A percentile compares a stretch with the other conserved stretches of the same genome.
These are phyloP conservation scores for Nephila pilipes DNA, from an alignment of 1,140 invertebrate genomes.

Conservation along the genomic window DNA sequence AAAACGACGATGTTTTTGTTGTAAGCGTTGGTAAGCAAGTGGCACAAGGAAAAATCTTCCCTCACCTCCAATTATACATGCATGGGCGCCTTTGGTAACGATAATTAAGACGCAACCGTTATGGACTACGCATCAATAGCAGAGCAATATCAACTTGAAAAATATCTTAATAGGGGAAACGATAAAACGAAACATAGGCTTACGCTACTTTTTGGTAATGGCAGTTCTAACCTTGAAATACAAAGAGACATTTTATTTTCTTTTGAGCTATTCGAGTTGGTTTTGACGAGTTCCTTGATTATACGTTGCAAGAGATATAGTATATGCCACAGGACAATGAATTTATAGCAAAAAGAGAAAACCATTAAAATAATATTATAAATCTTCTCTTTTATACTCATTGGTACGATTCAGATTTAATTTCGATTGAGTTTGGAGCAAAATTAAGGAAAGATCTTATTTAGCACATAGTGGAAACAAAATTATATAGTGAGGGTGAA, in stretches of 20 bases:
- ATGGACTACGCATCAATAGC: neutral
- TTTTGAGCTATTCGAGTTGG: neutral
- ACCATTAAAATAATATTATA: no score
- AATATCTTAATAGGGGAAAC: neutral
- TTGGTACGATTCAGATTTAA: no score
- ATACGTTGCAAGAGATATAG: no score
- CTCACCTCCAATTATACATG: neutral
- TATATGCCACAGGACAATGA: no score
- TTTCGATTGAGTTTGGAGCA: no score
- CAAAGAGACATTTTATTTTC: neutral
- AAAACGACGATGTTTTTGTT: neutral
- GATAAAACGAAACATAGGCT: neutral
- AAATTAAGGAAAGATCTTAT: no score
- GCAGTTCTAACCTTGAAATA: neutral
- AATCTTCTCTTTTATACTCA: no score
- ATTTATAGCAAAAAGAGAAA: no score
- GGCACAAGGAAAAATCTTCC: conserved; percentile 14
- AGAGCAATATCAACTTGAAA: neutral
- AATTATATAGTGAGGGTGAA: no score
- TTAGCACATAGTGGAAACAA: no score
- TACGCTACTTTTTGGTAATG: neutral
- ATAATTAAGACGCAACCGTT: neutral
- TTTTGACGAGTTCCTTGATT: neutral
- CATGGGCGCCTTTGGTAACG: neutral
- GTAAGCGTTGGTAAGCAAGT: conserved; percentile 41